Evolutionary conservation across 2,113 vertebrate genomes (phyloP).

Genomic region (Heterotilapia buettikoferi): DNA sequence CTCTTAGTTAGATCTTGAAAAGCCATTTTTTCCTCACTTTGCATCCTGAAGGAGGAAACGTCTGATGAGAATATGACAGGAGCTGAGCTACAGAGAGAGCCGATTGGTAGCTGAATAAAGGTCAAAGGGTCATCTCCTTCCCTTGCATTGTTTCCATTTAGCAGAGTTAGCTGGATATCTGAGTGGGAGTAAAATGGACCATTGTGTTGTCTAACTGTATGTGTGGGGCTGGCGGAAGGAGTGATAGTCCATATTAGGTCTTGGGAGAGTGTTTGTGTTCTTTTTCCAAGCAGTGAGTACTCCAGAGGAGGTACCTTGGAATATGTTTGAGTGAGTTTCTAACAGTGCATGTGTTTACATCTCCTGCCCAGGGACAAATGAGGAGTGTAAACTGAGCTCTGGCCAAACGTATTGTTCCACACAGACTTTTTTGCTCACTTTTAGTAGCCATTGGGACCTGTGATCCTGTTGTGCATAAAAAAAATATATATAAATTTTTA

Average conservation of each 20-base stretch:
- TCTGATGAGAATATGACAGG: not conserved
- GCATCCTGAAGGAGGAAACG: not conserved
- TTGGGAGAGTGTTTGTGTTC: not conserved
- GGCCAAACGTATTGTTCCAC: not conserved
- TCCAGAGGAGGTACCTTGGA: not conserved
- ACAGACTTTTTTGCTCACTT: not conserved
- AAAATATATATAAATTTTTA: not conserved
- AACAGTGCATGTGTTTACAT: not conserved
- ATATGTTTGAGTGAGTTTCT: not conserved
- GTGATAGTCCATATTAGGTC: not conserved
- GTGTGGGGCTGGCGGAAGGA: not conserved
- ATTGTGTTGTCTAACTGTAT: not conserved
- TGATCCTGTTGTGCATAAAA: not conserved
- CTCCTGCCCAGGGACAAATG: not conserved
- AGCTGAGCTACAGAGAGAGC: not conserved
- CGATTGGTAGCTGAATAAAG: not conserved
- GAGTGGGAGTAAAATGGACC: not conserved
- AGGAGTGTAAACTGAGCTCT: not conserved
- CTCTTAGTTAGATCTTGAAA: not conserved
- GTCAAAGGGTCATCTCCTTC: not conserved
- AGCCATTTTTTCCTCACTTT: fast-evolving
- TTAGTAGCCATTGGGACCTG: not conserved
- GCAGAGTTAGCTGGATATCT: not conserved
- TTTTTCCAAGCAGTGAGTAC: not conserved
- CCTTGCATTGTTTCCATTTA: not conserved